Evolutionary conservation across 2,113 vertebrate genomes (phyloP).

Genomic region (Sinocyclocheilus rhinocerous): DNA sequence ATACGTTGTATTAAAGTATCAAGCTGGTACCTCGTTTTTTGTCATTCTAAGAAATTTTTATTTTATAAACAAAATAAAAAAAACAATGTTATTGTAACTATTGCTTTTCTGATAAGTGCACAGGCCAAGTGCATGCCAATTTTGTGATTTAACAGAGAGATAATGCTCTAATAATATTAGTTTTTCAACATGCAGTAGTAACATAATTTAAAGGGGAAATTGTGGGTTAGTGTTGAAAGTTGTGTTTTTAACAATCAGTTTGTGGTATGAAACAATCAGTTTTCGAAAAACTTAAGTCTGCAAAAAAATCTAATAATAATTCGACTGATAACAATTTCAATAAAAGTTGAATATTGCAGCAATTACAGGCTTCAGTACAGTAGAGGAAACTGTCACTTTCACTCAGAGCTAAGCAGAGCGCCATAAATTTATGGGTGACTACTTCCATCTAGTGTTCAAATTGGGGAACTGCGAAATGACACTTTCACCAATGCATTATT

Average conservation of each 20-base stretch:
- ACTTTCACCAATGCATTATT: neutral
- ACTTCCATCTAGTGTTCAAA: slow-evolving; percentile 43
- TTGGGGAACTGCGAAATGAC: neutral
- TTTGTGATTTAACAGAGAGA: neutral
- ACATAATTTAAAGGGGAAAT: too few relatives aligned
- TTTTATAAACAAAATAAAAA: too few relatives aligned
- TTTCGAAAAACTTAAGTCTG: neutral
- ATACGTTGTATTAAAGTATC: too few relatives aligned
- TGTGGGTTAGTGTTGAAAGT: neutral
- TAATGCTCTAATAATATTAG: neutral
- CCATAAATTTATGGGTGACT: neutral
- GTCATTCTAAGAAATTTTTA: too few relatives aligned
- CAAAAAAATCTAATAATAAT: neutral
- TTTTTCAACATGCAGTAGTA: neutral
- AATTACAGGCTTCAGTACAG: neutral
- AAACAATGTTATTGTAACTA: too few relatives aligned
- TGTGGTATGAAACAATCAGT: neutral
- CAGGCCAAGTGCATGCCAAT: too few relatives aligned
- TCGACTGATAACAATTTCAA: neutral
- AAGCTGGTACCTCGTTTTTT: too few relatives aligned
- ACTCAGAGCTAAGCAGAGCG: neutral
- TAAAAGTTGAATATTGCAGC: neutral
- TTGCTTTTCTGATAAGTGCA: too few relatives aligned
- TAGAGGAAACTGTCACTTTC: neutral
- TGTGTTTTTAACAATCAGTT: neutral